These are phyloP conservation scores for Rhinogobius similis DNA, from an alignment of 2,113 vertebrate genomes.

Conservation along the genomic window DNA sequence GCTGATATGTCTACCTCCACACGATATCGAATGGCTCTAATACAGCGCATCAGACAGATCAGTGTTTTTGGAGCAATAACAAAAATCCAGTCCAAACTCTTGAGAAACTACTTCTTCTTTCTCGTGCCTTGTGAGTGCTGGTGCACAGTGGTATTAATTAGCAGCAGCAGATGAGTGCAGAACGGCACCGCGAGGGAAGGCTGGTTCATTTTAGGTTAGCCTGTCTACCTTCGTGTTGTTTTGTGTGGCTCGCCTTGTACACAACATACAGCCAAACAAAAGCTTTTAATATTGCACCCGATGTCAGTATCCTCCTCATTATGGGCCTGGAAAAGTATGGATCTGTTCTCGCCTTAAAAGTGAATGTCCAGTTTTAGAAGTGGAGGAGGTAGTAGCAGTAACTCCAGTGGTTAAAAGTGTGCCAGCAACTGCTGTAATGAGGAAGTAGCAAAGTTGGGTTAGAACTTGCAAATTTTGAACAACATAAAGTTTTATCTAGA, in stretches of 20 bases:
- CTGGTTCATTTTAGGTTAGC: constrained; percentile 73
- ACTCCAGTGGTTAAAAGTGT: background rate
- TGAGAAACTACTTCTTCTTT: constrained; percentile 40
- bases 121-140: constrained; percentile 43
- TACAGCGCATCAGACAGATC: constrained; percentile 14
- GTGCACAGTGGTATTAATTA: constrained; percentile 78
- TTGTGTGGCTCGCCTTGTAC: constrained; percentile 6
- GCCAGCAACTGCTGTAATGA: background rate
- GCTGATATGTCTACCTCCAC: background rate
- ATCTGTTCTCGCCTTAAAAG: constrained; percentile 14
- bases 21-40: background rate
- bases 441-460: background rate
- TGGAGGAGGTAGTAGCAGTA: background rate
- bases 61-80: constrained; percentile 40
- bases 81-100: constrained; percentile 28
- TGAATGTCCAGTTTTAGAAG: background rate
- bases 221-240: background rate
- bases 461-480: background rate
- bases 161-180: constrained; percentile 73
- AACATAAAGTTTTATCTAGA: background rate
- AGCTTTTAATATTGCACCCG: constrained; percentile 33
- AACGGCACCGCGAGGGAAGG: constrained; percentile 68
- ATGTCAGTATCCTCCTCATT: constrained; percentile 28
- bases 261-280: constrained; percentile 30
- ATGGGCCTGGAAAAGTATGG: constrained; percentile 13